Conservation (phyloP, 2,888 invertebrate genomes). For the Bombylius major region DNA sequence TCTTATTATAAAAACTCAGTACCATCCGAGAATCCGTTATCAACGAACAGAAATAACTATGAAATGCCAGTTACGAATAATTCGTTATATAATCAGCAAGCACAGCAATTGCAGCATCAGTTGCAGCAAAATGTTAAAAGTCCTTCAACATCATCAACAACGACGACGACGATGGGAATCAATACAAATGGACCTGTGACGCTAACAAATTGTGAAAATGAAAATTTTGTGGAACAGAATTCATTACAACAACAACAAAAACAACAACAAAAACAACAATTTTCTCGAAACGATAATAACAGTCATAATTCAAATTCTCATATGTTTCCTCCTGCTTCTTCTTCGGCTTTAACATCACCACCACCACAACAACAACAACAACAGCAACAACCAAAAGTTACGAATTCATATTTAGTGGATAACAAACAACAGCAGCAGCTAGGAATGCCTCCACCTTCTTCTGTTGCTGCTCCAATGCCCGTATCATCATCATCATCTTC, state of each 20-base stretch:
- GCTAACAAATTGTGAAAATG: background rate
- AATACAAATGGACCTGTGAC: no score
- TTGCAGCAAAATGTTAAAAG: no score
- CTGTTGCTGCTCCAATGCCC: background rate
- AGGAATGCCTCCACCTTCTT: background rate
- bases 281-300: background rate
- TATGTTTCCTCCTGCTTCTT: conserved; percentile 1
- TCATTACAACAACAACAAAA: background rate
- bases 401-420: background rate
- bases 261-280: background rate
- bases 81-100: no score
- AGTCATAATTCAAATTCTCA: background rate
- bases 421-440: background rate
- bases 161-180: no score
- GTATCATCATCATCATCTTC: no score
- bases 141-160: no score
- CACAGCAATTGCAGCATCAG: no score
- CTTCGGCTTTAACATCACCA: background rate
- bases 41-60: no score
- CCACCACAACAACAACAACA: background rate
- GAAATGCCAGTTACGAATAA: no score
- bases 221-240: background rate
- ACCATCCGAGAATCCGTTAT: background rate
- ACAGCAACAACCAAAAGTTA: background rate
- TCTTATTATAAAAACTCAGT: background rate